Percentiles rank a stretch among this genome's conserved stretches.
These are phyloP conservation scores for Apomyelois bistriatella DNA, from an alignment of 2,888 invertebrate genomes.

Conservation along the genomic window DNA sequence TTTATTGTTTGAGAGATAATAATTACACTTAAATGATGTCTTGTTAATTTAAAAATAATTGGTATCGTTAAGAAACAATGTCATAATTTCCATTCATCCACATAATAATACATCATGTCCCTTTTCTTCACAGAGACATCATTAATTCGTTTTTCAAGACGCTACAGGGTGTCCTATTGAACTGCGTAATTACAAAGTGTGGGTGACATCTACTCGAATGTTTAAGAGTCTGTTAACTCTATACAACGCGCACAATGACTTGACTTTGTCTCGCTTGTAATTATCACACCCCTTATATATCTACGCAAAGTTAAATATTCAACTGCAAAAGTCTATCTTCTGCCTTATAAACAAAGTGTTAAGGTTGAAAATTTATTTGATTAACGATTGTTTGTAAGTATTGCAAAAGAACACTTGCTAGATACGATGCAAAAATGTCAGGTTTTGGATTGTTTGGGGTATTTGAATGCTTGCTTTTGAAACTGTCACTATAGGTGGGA, in stretches of 20 bases:
- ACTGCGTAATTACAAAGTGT: conserved; percentile 69
- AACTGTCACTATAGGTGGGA: conserved; percentile 7
- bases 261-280: conserved; percentile 76
- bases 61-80: conserved; percentile 1
- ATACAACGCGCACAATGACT: conserved; percentile 69
- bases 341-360: conserved; percentile 21
- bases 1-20: background rate
- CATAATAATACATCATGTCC: conserved; percentile 1
- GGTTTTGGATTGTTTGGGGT: conserved; percentile 26
- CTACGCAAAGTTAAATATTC: conserved; percentile 38
- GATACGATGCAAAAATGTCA: conserved; percentile 26
- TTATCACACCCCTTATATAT: conserved; percentile 73
- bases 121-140: conserved; percentile 19
- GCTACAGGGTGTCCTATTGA: conserved; percentile 56
- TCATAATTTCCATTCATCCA: background rate
- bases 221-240: conserved; percentile 69
- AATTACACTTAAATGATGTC: background rate
- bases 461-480: conserved; percentile 17
- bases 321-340: conserved; percentile 12
- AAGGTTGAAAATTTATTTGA: conserved; percentile 18
- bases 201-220: conserved; percentile 64
- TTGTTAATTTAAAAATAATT: background rate
- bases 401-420: conserved; percentile 41
- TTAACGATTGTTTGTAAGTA: conserved; percentile 20
- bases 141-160: conserved; percentile 56